Percentiles rank a stretch among this genome's conserved stretches.
Conservation (phyloP, 2,797 vertebrate species). For the Sibirionetta formosa region DNA sequence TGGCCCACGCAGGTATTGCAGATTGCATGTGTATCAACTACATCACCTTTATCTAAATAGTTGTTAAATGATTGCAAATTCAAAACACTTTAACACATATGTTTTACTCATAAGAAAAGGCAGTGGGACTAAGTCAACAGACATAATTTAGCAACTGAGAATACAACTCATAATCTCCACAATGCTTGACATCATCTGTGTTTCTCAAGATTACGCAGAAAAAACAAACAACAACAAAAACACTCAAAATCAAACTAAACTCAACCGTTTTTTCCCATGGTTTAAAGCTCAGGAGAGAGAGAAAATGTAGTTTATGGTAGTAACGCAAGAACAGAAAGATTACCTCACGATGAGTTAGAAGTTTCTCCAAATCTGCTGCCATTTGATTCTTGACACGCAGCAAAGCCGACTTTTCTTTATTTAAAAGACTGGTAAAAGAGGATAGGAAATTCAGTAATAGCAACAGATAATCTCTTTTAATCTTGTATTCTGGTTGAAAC, state of each 20-base stretch:
- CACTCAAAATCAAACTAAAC: background rate
- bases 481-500: slow-evolving; percentile 62
- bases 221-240: background rate
- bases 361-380: slow-evolving; percentile 94
- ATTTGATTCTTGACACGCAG: slow-evolving; percentile 95
- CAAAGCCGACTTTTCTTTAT: slow-evolving; percentile 91
- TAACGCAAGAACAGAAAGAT: slow-evolving; percentile 46
- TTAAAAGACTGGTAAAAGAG: slow-evolving; percentile 88
- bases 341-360: slow-evolving; percentile 97
- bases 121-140: background rate
- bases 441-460: slow-evolving; percentile 69
- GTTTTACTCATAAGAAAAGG: background rate
- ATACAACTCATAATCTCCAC: background rate
- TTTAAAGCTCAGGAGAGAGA: background rate
- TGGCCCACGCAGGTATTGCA: background rate
- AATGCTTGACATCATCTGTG: background rate
- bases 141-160: background rate
- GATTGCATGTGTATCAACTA: background rate
- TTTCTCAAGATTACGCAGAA: background rate
- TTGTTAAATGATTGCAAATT: background rate
- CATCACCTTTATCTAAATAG: background rate
- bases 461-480: slow-evolving; percentile 74
- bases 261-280: background rate
- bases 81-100: background rate
- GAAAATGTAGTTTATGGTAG: background rate